phyloP scores from a whole-genome alignment of 2,797 vertebrate genomes.

The Astyanax mexicanus region DNA sequence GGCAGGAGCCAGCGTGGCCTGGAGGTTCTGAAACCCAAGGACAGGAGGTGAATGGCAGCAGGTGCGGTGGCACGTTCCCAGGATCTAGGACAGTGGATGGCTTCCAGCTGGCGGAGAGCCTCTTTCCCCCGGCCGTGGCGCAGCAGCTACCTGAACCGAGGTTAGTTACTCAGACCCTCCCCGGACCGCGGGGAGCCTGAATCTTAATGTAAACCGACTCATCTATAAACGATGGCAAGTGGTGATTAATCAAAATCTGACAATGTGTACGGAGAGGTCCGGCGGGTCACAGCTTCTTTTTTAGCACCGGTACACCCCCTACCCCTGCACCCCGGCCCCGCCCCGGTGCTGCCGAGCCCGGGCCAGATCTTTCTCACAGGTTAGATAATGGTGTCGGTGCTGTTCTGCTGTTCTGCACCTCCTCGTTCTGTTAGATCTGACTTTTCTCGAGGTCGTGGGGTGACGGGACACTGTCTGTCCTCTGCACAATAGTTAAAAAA shows the following conservation, averaged over 20 bases:
- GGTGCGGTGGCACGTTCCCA: conserved; percentile 65
- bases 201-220: conserved; percentile 80
- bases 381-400: conserved; percentile 28
- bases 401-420: not conserved
- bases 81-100: conserved; percentile 77
- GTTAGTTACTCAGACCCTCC: conserved; percentile 68
- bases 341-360: conserved; percentile 29
- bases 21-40: conserved; percentile 64
- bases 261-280: conserved; percentile 50
- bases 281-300: conserved; percentile 40
- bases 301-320: not conserved
- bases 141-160: conserved; percentile 74
- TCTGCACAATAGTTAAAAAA: too few relatives aligned
- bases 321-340: not conserved
- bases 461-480: too few relatives aligned
- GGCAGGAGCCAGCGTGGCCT: conserved; percentile 29
- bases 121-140: conserved; percentile 57
- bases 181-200: conserved; percentile 69
- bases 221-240: conserved; percentile 69
- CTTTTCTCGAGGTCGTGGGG: not conserved
- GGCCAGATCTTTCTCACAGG: conserved; percentile 36
- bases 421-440: not conserved
- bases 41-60: conserved; percentile 76
- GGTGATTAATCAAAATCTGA: conserved; percentile 67
- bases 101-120: conserved; percentile 74